Evolutionary conservation across 2,113 vertebrate genomes (phyloP).

Genomic region (Brevimyrus niger): DNA sequence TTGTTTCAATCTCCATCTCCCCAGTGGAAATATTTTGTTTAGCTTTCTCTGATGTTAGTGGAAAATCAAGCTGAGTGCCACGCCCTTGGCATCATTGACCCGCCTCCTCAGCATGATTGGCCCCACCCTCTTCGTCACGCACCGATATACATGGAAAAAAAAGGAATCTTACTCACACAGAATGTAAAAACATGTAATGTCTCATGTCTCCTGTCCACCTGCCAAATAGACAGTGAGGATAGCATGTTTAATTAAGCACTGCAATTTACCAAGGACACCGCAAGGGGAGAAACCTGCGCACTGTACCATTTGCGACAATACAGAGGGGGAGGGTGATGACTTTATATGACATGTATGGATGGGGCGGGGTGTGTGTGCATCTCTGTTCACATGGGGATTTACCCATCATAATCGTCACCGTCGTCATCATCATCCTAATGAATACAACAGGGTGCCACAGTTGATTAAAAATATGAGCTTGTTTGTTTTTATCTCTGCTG

Average conservation of each 20-base stretch:
- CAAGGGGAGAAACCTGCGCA: not conserved
- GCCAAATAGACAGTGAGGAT: not conserved
- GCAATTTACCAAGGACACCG: not conserved
- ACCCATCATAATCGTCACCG: not conserved
- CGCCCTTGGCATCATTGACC: not conserved
- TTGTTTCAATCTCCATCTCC: not conserved
- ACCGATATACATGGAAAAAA: not conserved
- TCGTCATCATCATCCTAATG: not conserved
- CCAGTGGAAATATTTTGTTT: not conserved
- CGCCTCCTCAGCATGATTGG: not conserved
- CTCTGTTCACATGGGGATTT: conserved; percentile 8
- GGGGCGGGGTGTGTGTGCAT: not conserved
- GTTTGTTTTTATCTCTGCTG: not conserved
- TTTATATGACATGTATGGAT: not conserved
- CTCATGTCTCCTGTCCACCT: not conserved
- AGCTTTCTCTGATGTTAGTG: not conserved
- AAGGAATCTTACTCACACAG: not conserved
- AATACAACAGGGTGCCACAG: not conserved
- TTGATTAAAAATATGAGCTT: not conserved
- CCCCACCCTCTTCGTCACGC: not conserved
- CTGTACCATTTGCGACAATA: not conserved
- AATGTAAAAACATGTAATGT: not conserved
- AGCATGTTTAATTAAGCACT: not conserved
- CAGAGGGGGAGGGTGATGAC: not conserved
- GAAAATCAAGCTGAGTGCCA: not conserved